Conservation (phyloP, 92 coral and sea anemone species). For the Parazoanthus darwini region DNA sequence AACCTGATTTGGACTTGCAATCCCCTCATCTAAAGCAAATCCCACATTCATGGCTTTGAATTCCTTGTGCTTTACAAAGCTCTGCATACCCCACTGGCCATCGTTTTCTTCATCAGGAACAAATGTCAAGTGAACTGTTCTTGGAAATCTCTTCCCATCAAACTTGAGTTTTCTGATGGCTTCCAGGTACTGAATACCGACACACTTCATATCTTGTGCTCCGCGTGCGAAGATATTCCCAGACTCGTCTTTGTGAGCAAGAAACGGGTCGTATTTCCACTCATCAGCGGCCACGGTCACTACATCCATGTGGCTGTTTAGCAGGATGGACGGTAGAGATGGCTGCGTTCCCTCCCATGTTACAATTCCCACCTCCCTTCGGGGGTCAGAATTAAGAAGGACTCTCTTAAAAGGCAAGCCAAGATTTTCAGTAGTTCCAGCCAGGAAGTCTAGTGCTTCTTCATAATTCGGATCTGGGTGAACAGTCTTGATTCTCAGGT, state of each 20-base stretch:
- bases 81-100: not conserved
- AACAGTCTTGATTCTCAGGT: slow-evolving; percentile 58
- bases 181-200: slow-evolving; percentile 21
- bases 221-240: slow-evolving; percentile 27
- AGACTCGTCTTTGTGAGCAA: slow-evolving; percentile 22
- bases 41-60: slow-evolving; percentile 12
- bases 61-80: not conserved
- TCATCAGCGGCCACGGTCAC: slow-evolving; percentile 28
- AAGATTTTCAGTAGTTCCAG: not conserved
- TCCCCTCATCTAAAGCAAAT: slow-evolving; percentile 25
- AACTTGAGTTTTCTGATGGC: slow-evolving; percentile 15
- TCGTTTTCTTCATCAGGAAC: slow-evolving; percentile 22
- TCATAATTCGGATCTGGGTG: slow-evolving; percentile 66
- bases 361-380: slow-evolving; percentile 43
- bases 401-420: slow-evolving; percentile 25
- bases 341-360: slow-evolving; percentile 65
- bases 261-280: slow-evolving; percentile 28
- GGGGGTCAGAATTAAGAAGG: slow-evolving; percentile 1
- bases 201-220: slow-evolving; percentile 27
- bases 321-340: slow-evolving; percentile 52
- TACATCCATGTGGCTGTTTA: slow-evolving; percentile 63
- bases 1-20: slow-evolving; percentile 32
- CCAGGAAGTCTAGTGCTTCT: not conserved
- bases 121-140: slow-evolving; percentile 26
- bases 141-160: not conserved